Evolutionary conservation across 1,140 invertebrate genomes (phyloP).

Genomic region (Lepidurus couesii): DNA sequence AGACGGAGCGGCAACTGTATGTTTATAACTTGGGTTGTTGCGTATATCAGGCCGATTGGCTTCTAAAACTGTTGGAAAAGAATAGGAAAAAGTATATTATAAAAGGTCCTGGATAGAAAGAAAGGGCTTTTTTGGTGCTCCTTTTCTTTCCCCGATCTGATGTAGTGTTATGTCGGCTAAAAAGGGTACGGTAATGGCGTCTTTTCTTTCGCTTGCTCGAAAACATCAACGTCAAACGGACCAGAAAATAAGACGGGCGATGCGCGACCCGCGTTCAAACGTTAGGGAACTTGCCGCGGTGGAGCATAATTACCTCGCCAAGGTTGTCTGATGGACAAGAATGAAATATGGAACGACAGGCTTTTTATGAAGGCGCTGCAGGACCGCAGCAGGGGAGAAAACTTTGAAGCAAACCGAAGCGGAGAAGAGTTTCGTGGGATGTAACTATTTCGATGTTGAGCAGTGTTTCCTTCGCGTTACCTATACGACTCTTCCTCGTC

Average conservation of each 20-base stretch:
- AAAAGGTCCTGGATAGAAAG: too few species aligned
- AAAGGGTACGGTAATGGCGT: conserved; percentile 6
- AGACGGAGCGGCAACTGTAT: too few species aligned
- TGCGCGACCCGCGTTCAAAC: neutral
- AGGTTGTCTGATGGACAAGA: conserved; percentile 2
- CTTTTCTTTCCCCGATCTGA: too few species aligned
- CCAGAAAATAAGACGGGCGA: conserved; percentile 6
- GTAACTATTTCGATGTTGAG: too few species aligned
- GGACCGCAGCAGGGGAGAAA: neutral
- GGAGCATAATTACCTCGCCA: conserved; percentile 13
- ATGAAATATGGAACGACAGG: conserved; percentile 19
- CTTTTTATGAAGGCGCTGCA: neutral
- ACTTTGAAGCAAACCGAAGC: neutral
- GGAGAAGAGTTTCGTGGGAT: too few species aligned
- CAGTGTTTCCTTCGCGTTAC: too few species aligned
- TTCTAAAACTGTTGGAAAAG: too few species aligned
- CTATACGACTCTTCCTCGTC: too few species aligned
- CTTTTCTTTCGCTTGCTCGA: neutral
- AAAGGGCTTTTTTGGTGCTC: too few species aligned
- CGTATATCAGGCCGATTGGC: too few species aligned
- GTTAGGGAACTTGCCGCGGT: neutral
- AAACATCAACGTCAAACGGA: conserved; percentile 16
- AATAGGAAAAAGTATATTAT: too few species aligned
- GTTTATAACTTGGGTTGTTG: too few species aligned
- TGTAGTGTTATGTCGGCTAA: neutral